Conservation (phyloP, 2,113 vertebrate species). For the Vimba vimba region DNA sequence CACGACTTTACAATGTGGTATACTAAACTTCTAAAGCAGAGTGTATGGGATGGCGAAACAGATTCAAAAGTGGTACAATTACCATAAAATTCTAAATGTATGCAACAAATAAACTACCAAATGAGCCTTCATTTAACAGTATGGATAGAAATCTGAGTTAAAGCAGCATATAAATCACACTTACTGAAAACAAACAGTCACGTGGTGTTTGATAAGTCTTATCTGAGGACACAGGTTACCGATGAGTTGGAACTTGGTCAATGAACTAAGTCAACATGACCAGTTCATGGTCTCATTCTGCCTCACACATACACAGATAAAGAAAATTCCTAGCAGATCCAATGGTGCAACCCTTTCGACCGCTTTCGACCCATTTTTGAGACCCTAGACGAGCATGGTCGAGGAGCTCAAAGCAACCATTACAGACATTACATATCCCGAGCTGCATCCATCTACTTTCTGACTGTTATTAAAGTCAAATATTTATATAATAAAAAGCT, state of each 20-base stretch:
- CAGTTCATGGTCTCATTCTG: background rate
- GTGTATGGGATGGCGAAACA: background rate
- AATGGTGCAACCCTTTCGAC: background rate
- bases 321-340: background rate
- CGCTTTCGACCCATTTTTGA: background rate
- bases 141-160: background rate
- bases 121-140: background rate
- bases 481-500: background rate
- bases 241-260: slow-evolving; percentile 65
- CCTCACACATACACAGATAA: background rate
- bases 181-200: slow-evolving; percentile 21
- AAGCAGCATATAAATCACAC: background rate
- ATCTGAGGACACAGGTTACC: slow-evolving; percentile 62
- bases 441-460: background rate
- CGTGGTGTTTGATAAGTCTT: slow-evolving; percentile 59
- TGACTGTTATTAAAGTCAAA: background rate
- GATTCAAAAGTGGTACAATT: background rate
- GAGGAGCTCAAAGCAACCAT: background rate
- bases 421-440: background rate
- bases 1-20: background rate
- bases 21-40: background rate
- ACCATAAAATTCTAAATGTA: background rate
- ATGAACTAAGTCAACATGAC: slow-evolving; percentile 66
- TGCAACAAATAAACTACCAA: background rate
- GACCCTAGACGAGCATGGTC: background rate